Evolutionary conservation across 2,113 vertebrate species (phyloP), one percentile per base, ranked within the genome.

Genomic region (Mus pahari): DNA sequence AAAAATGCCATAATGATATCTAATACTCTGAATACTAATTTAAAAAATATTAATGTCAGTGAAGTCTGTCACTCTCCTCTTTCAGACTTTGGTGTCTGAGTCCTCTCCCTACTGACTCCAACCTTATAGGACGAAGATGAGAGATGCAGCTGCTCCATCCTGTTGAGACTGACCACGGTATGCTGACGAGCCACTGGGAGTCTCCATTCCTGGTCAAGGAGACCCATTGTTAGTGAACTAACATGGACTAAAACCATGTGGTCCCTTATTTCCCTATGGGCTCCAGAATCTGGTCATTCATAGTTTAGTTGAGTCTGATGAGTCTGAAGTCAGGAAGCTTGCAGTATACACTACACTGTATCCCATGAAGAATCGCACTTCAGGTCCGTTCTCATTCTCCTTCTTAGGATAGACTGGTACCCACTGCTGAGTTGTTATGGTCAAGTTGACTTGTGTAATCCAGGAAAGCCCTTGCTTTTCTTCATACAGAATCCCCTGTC

Each of bases 391-490:
- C 68, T 81, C 31, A 26, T 83, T 45, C 73, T 55, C 28, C 58
- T 45, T 26, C 4, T 1, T 13, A 33, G 5, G 1, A 62, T 39
- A 89, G 68, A 66, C n/a, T 53, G 60, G 60, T 16, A n/a, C 16
- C 58, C 22, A 7, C 10, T 66, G 31, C 60, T 42, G 24, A 86
- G 39, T 17, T 77, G 45, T 22, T 79, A 36, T 42, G 13, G 24
- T 53, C 81, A 48, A 3, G 17, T 5, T 24, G 74, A 45, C 66
- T 89, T 93, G 75, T 31, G 55, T 60, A 94, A 68, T 71, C 11
- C 33, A 86, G 86, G n/a, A 89, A 82, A 95, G 78, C 7, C 13
- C 48, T 79, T 70, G 39, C n/a, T 71, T 95, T 90, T 81, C 50
- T 70, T 70, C 31, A 58, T n/a, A 39, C 36, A 62, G 64, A 88